Conservation (phyloP, 2,113 vertebrate genomes). For the Bambusicola thoracicus region DNA sequence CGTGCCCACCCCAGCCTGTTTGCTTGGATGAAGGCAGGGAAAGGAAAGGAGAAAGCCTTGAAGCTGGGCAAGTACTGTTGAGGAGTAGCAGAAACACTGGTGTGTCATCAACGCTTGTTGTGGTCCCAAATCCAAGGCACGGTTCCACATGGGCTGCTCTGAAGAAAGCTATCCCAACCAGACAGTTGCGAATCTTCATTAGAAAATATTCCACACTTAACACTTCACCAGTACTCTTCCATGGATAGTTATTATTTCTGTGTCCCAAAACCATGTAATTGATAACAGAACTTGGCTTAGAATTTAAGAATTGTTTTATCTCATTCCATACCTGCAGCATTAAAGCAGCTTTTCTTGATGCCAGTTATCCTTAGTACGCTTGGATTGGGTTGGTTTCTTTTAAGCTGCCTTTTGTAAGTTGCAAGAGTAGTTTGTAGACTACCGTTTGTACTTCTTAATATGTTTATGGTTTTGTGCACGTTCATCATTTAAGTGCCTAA, state of each 20-base stretch:
- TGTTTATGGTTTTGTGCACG: neutral
- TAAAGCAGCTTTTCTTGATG: neutral
- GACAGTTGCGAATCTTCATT: fast-evolving
- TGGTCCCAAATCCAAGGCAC: neutral
- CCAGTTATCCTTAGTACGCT: neutral
- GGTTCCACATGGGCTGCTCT: neutral
- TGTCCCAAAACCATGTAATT: neutral
- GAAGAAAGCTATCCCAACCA: neutral
- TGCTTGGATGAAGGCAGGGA: fast-evolving
- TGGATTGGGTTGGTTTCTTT: neutral
- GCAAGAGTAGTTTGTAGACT: neutral
- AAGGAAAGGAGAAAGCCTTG: neutral
- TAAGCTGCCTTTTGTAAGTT: neutral
- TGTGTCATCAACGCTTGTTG: fast-evolving
- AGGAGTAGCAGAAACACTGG: fast-evolving
- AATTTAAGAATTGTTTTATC: neutral
- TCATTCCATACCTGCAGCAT: neutral
- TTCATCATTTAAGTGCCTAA: neutral
- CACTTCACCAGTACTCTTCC: fast-evolving
- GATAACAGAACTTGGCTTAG: neutral
- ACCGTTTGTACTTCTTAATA: neutral
- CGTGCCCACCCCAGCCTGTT: fast-evolving
- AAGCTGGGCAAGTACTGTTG: neutral
- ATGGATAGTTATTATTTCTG: neutral
- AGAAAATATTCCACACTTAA: fast-evolving